These are phyloP conservation scores for Eupithecia subumbrata DNA, from an alignment of 2,888 invertebrate species.

Conservation along the genomic window DNA sequence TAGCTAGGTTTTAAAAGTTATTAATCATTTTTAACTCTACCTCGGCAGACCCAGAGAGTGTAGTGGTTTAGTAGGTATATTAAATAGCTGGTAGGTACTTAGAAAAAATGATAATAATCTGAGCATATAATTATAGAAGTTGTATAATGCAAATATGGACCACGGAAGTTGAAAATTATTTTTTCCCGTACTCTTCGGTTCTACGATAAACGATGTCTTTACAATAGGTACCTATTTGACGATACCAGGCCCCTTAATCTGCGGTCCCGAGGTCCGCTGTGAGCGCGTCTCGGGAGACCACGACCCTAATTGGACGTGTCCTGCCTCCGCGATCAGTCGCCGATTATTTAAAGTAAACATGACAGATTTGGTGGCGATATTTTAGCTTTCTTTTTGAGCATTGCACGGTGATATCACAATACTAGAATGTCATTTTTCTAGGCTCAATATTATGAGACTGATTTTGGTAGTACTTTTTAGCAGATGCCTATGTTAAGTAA, in stretches of 20 bases:
- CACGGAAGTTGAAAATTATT: too few relatives aligned
- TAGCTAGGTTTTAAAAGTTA: background rate
- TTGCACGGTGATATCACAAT: background rate
- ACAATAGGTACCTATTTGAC: background rate
- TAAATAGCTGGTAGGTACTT: too few relatives aligned
- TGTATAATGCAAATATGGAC: too few relatives aligned
- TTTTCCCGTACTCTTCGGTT: background rate
- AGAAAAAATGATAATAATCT: too few relatives aligned
- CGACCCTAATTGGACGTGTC: constrained; percentile 77
- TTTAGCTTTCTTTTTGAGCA: background rate
- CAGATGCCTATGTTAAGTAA: too few relatives aligned
- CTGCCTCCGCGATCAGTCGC: constrained; percentile 67
- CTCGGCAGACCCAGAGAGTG: too few relatives aligned
- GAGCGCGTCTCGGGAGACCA: constrained; percentile 63
- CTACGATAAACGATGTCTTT: background rate
- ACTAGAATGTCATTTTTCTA: too few relatives aligned
- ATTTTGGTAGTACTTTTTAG: too few relatives aligned
- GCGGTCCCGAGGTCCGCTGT: constrained; percentile 50
- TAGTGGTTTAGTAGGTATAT: too few relatives aligned
- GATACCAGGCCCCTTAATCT: constrained; percentile 5
- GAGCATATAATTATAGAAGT: too few relatives aligned
- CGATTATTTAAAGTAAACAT: constrained; percentile 72
- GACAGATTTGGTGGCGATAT: constrained; percentile 5
- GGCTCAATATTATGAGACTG: too few relatives aligned
- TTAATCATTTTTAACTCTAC: too few relatives aligned